Base-by-base conservation (phyloP, 1,140 invertebrate species). In the Oreohelix idahoensis region DNA sequence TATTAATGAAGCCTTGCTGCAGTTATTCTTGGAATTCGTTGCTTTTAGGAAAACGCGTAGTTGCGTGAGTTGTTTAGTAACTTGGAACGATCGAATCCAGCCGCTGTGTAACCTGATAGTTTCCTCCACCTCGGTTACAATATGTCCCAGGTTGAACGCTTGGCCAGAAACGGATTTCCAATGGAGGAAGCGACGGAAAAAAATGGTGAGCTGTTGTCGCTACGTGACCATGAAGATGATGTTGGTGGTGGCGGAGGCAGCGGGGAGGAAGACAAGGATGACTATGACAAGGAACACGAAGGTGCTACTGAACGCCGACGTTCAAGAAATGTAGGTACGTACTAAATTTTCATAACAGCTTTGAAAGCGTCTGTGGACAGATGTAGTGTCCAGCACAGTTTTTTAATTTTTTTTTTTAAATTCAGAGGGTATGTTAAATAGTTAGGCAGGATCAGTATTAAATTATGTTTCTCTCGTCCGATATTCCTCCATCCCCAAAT, bases 161-260 rank as follows among this genome's bases (percentile, higher is more conserved):
- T 83, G 45, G 74, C 81, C n/a, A 49, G 74, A 20, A 83, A 83
- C 81, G 75, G 74, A 35, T 39, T 83, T 71, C 58, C 76, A 76
- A 76, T 45, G 29, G 75, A 53, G 51, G 77, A 63, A 0, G 45
- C 79, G 39, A 76, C 74, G 42, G 81, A 66, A 11, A 76, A 83
- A 71, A 83, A 83, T 53, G 81, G 81, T 13, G 81, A 83, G 45
- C 42, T 83, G 58, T 71, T 83, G 58, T 83, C 81, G 15, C 81
- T 83, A 26, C 76, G 77, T 38, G 81, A 83, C 42, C 74, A 83
- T 75, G 74, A 32, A 26, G 81, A 83, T 66, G 63, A 66, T 66
- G 29, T 66, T 32, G 63, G n/a, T 2, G 29, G 2, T 32, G 29
- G 63, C 29, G 63, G 63, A 1, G 63, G 29, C n/a, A 32, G 63